phyloP scores from a whole-genome alignment of 2,113 vertebrate species.

The Mormyrus lacerda region DNA sequence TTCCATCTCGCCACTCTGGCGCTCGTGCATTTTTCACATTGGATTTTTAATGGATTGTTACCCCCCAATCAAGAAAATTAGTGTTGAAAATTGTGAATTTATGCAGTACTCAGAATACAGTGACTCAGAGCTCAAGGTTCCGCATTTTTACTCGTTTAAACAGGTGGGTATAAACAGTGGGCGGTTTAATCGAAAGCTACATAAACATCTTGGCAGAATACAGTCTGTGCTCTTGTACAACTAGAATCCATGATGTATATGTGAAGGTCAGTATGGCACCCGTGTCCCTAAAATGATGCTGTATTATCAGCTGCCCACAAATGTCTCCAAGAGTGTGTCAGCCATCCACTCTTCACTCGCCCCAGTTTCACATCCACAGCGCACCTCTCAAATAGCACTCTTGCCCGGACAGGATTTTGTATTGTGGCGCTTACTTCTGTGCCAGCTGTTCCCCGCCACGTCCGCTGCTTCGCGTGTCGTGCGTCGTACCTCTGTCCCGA shows the following conservation, averaged over 20 bases:
- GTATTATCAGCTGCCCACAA: background rate
- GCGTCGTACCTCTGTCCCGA: background rate
- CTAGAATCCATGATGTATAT: background rate
- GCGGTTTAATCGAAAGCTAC: background rate
- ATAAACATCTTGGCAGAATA: background rate
- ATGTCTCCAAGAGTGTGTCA: background rate
- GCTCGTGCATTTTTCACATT: background rate
- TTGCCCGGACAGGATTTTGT: background rate
- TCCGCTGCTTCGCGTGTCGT: background rate
- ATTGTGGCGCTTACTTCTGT: background rate
- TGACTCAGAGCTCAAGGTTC: background rate
- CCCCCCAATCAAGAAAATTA: background rate
- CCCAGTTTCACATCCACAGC: background rate
- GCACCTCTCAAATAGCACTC: background rate
- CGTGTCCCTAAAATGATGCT: background rate
- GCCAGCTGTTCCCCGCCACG: background rate
- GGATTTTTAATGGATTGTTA: background rate
- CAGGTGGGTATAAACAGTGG: background rate
- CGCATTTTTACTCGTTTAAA: background rate
- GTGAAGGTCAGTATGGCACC: background rate
- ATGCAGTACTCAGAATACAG: background rate
- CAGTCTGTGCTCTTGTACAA: background rate
- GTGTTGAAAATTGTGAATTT: background rate
- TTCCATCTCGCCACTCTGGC: background rate
- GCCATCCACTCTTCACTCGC: background rate